phyloP scores from a whole-genome alignment of 2,113 vertebrate species.

The Bujurquina vittata region DNA sequence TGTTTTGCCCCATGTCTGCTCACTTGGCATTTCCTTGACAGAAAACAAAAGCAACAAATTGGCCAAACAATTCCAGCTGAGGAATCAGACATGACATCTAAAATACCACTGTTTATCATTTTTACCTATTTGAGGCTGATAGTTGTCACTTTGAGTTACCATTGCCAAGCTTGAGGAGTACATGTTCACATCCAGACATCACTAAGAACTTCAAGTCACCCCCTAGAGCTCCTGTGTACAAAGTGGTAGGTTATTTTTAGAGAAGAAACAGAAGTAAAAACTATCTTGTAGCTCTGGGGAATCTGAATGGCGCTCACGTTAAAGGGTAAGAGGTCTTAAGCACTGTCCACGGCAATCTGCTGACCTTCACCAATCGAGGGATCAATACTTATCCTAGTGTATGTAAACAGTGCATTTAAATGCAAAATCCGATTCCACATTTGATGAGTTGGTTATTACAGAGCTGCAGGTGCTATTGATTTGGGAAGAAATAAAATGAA shows the following conservation, averaged over 20 bases:
- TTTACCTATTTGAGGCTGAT: constrained; percentile 32
- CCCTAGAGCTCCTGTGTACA: neutral
- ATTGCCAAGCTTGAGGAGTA: neutral
- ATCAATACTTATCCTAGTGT: neutral
- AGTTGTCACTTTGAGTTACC: neutral
- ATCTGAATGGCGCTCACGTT: neutral
- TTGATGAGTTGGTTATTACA: neutral
- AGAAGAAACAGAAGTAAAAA: neutral
- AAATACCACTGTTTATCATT: constrained; percentile 17
- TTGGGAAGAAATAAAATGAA: constrained; percentile 10
- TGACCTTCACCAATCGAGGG: constrained; percentile 2
- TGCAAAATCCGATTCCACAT: constrained; percentile 1
- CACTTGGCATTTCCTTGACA: constrained; percentile 54
- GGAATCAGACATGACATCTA: neutral
- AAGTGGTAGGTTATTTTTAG: constrained; percentile 20
- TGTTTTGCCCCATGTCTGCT: constrained; percentile 15
- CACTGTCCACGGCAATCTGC: neutral
- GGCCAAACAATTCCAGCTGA: constrained; percentile 35
- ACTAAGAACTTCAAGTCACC: neutral
- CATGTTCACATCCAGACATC: neutral
- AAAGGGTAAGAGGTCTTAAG: constrained; percentile 5
- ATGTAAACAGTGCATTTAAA: neutral
- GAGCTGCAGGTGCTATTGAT: constrained; percentile 3
- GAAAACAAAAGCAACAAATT: constrained; percentile 52
- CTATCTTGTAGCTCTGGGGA: neutral